These are phyloP conservation scores for Caprella mutica DNA, from an alignment of 2,888 invertebrate genomes.

Conservation along the genomic window DNA sequence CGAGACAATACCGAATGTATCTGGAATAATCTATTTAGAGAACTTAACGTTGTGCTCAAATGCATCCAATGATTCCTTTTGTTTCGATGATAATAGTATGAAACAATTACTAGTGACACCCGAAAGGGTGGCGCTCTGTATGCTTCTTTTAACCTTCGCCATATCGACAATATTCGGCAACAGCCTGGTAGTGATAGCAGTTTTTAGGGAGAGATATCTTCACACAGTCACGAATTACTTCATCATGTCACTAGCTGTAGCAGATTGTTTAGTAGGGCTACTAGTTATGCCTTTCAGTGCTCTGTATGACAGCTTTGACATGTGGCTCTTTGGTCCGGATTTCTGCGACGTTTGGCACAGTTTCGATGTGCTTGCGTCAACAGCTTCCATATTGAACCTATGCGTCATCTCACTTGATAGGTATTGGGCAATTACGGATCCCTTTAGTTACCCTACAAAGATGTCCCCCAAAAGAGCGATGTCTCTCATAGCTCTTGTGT, in stretches of 20 bases:
- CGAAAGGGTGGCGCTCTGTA: conserved; percentile 47
- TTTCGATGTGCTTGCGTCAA: conserved; percentile 89
- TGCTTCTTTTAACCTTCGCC: conserved; percentile 72
- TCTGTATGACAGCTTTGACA: conserved; percentile 56
- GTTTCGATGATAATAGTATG: no score
- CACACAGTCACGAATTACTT: conserved; percentile 97
- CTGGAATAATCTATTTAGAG: no score
- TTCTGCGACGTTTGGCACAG: conserved; percentile 99
- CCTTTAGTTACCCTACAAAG: conserved; percentile 88
- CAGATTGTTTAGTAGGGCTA: conserved; percentile 88
- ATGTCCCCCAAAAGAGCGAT: conserved; percentile 83
- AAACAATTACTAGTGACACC: no score
- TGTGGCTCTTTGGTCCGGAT: conserved; percentile 84
- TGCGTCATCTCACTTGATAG: conserved; percentile 93
- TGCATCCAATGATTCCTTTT: no score
- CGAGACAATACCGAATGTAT: no score
- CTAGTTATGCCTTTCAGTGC: conserved; percentile 98
- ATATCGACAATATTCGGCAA: conserved; percentile 91
- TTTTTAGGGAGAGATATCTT: conserved; percentile 79
- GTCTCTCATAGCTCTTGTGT: conserved; percentile 80
- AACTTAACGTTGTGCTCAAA: no score
- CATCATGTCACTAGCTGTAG: conserved; percentile 90
- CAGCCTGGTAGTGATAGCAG: conserved; percentile 83
- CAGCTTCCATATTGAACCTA: conserved; percentile 91
- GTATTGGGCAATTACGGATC: conserved; percentile 98